These are phyloP conservation scores for Osmerus mordax DNA, from an alignment of 2,113 vertebrate genomes.

Conservation along the genomic window DNA sequence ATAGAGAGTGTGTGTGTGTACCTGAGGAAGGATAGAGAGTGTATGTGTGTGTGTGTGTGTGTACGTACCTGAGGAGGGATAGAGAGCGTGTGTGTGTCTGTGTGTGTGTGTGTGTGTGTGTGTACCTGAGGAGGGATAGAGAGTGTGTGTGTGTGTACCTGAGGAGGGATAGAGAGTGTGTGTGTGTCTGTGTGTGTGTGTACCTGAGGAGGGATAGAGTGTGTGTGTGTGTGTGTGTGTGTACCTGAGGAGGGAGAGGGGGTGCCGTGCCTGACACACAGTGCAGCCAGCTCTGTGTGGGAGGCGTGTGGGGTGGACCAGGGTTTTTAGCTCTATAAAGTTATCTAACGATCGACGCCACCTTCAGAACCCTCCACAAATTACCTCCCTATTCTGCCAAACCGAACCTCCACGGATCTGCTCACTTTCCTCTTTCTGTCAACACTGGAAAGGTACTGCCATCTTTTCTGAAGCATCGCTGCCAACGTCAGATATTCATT, in stretches of 20 bases:
- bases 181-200: slow-evolving; percentile 9
- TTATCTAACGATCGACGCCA: slow-evolving; percentile 60
- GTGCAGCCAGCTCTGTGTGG: slow-evolving; percentile 32
- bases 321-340: slow-evolving; percentile 63
- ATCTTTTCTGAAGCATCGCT: not conserved
- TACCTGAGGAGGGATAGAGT: slow-evolving; percentile 18
- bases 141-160: not conserved
- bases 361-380: slow-evolving; percentile 59
- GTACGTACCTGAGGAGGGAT: slow-evolving; percentile 16
- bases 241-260: not conserved
- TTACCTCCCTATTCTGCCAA: slow-evolving; percentile 43
- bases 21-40: slow-evolving; percentile 16
- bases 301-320: slow-evolving; percentile 41
- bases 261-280: slow-evolving; percentile 30
- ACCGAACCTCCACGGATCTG: not conserved
- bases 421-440: slow-evolving; percentile 24
- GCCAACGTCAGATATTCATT: not conserved
- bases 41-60: too few species aligned
- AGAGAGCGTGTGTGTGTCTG: too few species aligned
- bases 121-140: too few species aligned
- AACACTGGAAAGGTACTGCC: slow-evolving; percentile 13
- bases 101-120: slow-evolving; percentile 21
- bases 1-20: slow-evolving; percentile 7
- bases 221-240: slow-evolving; percentile 20
- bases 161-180: not conserved